These are phyloP conservation scores for Phyllotreta cruciferae DNA, from an alignment of 2,888 invertebrate species.

Conservation along the genomic window DNA sequence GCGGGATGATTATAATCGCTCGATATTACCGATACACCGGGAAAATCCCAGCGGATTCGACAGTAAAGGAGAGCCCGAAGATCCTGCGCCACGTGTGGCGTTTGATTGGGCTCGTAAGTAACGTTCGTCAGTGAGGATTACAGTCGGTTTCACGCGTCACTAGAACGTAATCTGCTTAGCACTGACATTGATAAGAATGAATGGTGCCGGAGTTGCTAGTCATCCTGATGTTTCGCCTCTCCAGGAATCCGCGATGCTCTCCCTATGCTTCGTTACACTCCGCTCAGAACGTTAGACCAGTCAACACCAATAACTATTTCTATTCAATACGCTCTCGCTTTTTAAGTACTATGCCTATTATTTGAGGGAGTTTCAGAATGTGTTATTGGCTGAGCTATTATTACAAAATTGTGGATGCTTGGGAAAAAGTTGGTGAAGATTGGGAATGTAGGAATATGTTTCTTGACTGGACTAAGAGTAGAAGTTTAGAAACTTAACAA, in stretches of 20 bases:
- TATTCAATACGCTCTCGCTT: no score
- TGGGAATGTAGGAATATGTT: not conserved
- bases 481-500: constrained; percentile 16
- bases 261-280: constrained; percentile 12
- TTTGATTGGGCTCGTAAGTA: constrained; percentile 60
- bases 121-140: constrained; percentile 61
- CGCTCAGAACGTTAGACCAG: constrained; percentile 15
- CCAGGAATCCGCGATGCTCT: constrained; percentile 18
- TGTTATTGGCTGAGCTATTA: no score
- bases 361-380: no score
- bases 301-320: constrained; percentile 11
- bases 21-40: not conserved
- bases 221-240: constrained; percentile 43
- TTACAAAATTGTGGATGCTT: no score
- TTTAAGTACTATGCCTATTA: no score
- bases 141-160: constrained; percentile 63
- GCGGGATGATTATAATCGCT: not conserved
- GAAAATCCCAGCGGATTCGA: constrained; percentile 49
- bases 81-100: constrained; percentile 56
- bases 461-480: not conserved
- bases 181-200: constrained; percentile 68
- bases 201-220: constrained; percentile 59
- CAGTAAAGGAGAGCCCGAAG: constrained; percentile 45
- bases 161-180: constrained; percentile 66
- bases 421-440: no score